Conservation (phyloP, 1,140 invertebrate species). For the Heliconius congener region DNA sequence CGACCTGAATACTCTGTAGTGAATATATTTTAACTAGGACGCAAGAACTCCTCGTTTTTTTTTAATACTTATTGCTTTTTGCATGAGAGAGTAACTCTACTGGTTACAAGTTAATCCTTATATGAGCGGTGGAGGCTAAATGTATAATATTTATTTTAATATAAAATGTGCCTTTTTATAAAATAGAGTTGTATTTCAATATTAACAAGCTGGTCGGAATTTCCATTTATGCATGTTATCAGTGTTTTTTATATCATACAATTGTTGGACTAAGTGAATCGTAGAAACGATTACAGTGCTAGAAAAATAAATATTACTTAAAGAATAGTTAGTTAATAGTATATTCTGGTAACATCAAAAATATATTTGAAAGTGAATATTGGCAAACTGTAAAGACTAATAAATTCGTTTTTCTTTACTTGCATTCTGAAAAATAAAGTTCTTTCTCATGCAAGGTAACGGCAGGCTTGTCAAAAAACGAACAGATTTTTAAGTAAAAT, state of each 20-base stretch:
- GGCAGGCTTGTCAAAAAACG: no score
- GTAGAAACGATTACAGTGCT: background rate
- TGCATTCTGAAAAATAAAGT: no score
- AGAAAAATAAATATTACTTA: background rate
- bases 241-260: background rate
- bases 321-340: no score
- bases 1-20: constrained; percentile 10
- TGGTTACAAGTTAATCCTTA: constrained; percentile 11
- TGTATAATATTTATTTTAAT: constrained; percentile 11
- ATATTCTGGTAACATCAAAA: no score
- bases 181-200: background rate
- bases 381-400: no score
- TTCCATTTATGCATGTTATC: background rate
- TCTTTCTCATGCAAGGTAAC: no score
- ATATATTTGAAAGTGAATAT: no score
- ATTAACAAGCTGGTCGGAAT: background rate
- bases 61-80: constrained; percentile 6
- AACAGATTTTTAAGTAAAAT: no score
- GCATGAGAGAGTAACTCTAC: constrained; percentile 6
- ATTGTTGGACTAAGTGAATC: background rate
- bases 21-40: constrained; percentile 5
- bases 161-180: background rate
- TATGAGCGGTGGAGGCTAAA: background rate
- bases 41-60: constrained; percentile 12
- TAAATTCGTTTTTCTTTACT: no score